A percentile compares a stretch with the other conserved stretches of the same genome.
Evolutionary conservation across 2,888 invertebrate genomes (phyloP).

Genomic region (Andrena trimmerana): DNA sequence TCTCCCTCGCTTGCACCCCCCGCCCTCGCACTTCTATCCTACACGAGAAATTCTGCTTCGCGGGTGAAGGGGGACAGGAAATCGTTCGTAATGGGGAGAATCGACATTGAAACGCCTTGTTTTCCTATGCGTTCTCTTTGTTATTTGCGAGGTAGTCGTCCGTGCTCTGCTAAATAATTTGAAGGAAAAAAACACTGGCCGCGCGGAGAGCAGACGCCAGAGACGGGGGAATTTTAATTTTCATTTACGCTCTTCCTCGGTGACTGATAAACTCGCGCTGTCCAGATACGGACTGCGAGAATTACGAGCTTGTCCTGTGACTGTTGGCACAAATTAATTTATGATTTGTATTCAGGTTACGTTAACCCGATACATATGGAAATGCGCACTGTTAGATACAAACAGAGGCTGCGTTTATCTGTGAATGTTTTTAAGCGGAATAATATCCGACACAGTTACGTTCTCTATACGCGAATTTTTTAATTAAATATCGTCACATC

Average conservation of each 20-base stretch:
- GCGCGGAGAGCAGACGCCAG: not conserved
- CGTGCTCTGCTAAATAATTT: conserved; percentile 13
- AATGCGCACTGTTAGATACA: not conserved
- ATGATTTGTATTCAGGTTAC: conserved; percentile 24
- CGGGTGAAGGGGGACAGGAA: not conserved
- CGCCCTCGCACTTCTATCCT: not conserved
- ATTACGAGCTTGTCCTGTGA: conserved; percentile 21
- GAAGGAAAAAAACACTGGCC: not conserved
- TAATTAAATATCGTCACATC: too few species aligned
- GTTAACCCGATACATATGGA: not conserved
- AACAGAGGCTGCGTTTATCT: not conserved
- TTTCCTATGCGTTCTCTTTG: not conserved
- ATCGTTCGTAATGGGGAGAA: not conserved
- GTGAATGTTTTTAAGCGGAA: not conserved
- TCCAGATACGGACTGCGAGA: conserved; percentile 2
- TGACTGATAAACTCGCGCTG: conserved; percentile 28
- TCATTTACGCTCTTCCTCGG: conserved; percentile 32
- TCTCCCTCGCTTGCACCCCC: not conserved
- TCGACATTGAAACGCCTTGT: not conserved
- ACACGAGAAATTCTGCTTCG: not conserved
- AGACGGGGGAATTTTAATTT: conserved; percentile 42
- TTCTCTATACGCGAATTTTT: too few species aligned
- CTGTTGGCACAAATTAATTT: conserved; percentile 37
- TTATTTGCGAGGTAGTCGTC: not conserved
- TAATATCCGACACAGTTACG: too few species aligned